phyloP scores from a whole-genome alignment of 2,888 invertebrate species.

The Ptychoptera contaminata region DNA sequence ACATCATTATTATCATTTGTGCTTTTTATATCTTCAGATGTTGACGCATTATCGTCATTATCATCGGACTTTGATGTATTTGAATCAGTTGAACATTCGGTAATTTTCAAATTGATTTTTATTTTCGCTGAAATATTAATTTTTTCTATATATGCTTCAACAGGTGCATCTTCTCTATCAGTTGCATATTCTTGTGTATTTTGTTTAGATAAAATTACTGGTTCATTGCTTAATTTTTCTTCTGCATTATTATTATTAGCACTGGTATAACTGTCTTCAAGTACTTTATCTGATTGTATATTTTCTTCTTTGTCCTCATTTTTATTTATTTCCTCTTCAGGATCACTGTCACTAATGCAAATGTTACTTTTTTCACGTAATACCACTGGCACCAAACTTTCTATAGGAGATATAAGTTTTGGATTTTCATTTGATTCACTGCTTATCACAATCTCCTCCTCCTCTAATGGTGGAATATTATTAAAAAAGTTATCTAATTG shows the following conservation, averaged over 20 bases:
- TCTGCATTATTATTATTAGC: neutral
- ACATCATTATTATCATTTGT: neutral
- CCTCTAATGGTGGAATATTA: neutral
- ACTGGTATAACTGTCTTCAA: neutral
- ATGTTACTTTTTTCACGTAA: too few species aligned
- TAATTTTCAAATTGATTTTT: slow-evolving; percentile 26
- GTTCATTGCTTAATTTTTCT: neutral
- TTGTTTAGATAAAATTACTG: neutral
- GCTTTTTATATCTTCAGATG: neutral
- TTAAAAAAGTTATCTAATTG: too few species aligned
- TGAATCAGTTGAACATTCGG: slow-evolving; percentile 10
- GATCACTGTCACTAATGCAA: neutral
- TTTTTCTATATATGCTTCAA: slow-evolving; percentile 13
- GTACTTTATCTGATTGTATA: neutral
- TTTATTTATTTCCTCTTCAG: neutral
- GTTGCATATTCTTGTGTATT: neutral
- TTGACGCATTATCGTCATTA: neutral
- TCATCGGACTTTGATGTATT: neutral
- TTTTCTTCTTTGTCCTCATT: neutral
- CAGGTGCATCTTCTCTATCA: slow-evolving; percentile 1
- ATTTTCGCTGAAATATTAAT: slow-evolving; percentile 29
- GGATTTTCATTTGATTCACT: too few species aligned
- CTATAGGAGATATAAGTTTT: too few species aligned
- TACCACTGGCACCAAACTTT: too few species aligned
- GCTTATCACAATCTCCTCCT: neutral